Evolutionary conservation across 1,140 invertebrate species (phyloP), one percentile per base, ranked within the genome.

Genomic region (Tyrophagus putrescentiae): DNA sequence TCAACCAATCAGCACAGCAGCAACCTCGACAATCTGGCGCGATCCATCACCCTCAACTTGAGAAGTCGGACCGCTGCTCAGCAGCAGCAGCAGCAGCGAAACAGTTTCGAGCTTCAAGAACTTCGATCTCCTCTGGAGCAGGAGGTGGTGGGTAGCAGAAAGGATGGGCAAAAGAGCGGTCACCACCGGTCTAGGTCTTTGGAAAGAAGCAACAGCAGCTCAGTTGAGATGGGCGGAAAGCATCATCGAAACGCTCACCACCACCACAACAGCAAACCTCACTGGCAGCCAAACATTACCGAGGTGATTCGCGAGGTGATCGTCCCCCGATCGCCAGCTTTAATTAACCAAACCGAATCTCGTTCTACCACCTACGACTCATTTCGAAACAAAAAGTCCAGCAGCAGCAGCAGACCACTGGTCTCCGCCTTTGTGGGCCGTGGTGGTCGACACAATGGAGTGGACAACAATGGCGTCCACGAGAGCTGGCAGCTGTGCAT

Each of bases 401-500:
- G n/a, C n/a, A n/a, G n/a, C n/a, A n/a, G n/a, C n/a, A n/a, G n/a
- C n/a, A n/a, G n/a, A n/a, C n/a, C n/a, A n/a, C n/a, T n/a, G n/a
- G n/a, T n/a, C n/a, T n/a, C n/a, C n/a, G n/a, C n/a, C n/a, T n/a
- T n/a, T n/a, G n/a, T n/a, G n/a, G 45, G 18, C 28, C 6, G 7
- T 9, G 18, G 18, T 48, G 6, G 6, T 21, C 27, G 32, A 16
- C 4, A 16, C n/a, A 52, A 52, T 28, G 32, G n/a, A 28, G 28
- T 31, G 25, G 9, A 56, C 23, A 2, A 31, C 25, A n/a, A 62
- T 23, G 45, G 45, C 7, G 7, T 48, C 7, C 23, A 9, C 18
- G 21, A 48, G 7, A 48, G 31, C 18, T 68, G 67, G 67, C 63
- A 67, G 28, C 57, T 69, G 1, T 68, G 67, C 29, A 61, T 69